Percentiles rank a stretch among this genome's conserved stretches.
Evolutionary conservation across 2,797 vertebrate species (phyloP).

Genomic region (Molossus molossus): DNA sequence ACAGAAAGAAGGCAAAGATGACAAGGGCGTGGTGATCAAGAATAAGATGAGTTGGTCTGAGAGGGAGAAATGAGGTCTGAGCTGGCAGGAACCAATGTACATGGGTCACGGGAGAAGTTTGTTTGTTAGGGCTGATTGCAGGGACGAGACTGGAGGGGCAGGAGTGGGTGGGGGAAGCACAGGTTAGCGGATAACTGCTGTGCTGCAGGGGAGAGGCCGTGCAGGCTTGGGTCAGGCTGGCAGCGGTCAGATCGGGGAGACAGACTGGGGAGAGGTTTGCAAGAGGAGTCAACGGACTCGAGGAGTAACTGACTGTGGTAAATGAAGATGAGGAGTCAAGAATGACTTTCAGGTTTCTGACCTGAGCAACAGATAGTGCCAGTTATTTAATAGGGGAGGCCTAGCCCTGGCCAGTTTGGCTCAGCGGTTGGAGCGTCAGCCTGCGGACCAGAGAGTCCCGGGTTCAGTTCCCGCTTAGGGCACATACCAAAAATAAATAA

Average conservation of each 20-base stretch:
- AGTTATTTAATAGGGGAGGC: neutral
- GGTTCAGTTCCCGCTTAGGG: too few relatives aligned
- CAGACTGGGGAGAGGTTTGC: neutral
- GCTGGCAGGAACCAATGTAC: neutral
- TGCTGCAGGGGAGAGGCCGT: neutral
- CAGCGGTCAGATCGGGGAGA: neutral
- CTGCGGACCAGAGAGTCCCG: too few relatives aligned
- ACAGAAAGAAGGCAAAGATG: constrained; percentile 23
- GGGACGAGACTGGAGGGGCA: neutral
- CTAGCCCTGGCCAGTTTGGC: neutral
- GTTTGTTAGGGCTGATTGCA: neutral
- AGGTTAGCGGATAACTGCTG: neutral
- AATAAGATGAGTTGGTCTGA: neutral
- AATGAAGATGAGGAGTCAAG: neutral
- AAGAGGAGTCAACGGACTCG: neutral
- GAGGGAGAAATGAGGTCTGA: constrained; percentile 12
- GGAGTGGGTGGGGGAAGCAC: neutral
- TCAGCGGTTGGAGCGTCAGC: too few relatives aligned
- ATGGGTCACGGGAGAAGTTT: neutral
- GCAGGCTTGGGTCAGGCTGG: neutral
- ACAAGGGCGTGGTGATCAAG: neutral
- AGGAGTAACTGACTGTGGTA: constrained; percentile 1
- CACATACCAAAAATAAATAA: too few relatives aligned
- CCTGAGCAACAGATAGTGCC: neutral
- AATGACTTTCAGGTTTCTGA: constrained; percentile 55